Evolutionary conservation across 2,888 invertebrate species (phyloP), one percentile per base, ranked within the genome.

Genomic region (Troglohyphantes excavatus): DNA sequence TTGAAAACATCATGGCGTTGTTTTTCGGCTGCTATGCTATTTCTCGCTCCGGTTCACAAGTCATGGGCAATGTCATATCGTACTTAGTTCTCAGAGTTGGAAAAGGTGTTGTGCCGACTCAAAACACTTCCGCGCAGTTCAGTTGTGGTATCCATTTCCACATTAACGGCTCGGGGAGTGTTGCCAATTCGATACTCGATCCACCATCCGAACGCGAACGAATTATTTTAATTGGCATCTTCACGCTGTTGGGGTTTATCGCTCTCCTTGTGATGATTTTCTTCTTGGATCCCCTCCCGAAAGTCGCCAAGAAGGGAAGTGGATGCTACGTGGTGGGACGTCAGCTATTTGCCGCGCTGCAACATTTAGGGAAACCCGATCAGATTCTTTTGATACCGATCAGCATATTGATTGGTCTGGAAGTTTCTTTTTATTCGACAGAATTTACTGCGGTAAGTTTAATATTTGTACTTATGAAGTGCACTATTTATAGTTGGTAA

Each of bases 21-120:
- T 99, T 99, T 95, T 99, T 99, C 94, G 99, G 99, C 68, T 97
- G 98, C 95, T 99, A 99, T 96, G 99, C 99, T 95, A 95, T 98
- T 92, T 97, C 98, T 92, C 98, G 98, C 96, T 98, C 99, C 94
- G 97, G 98, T 17, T 97, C 98, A 92, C 97, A 98, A 94, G 95
- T 99, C 68, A 97, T 98, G 97, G 98, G 99, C 93, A 99, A 98
- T 94, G 95, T 99, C 91, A 96, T 98, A 93, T 98, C 98, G 17
- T 98, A 98, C 7, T 90, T 92, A 13, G 92, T 93, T 7, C 91
- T 93, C 7, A 91, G 90, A 5, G 91, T 91, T 2, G 67, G 27
- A 0, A 13, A 53, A n/a, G 43, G 29, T 3, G 23, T 27, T 6
- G 9, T 0, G 0, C 29, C 21, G 0, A 26, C 72, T 0, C 26